Evolutionary conservation across 1,140 invertebrate species (phyloP), one percentile per base, ranked within the genome.

Genomic region (Pentalonia nigronervosa): DNA sequence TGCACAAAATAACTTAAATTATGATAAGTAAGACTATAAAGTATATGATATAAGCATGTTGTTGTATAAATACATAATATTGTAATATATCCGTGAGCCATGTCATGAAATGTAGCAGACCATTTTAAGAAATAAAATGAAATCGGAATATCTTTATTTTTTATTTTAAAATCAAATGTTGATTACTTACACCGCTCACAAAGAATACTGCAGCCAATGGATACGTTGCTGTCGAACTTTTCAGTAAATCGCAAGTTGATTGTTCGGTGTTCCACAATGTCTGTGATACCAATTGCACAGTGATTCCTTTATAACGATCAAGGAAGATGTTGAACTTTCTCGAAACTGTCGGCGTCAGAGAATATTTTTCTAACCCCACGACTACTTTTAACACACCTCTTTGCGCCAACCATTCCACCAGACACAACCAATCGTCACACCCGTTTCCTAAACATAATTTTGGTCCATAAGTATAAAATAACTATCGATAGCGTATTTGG

Each of bases 371-470:
- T 6, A 93, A 23, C 0, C 81, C 90, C 17, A 93, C 53, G 21
- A 93, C 25, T 50, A 94, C 20, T 36, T 93, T 91, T 7, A 83
- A 23, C 2, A 84, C 94, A 50, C 94, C 93, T 60, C 94, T 53
- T 25, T 76, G 50, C 11, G 84, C 89, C 53, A 94, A 56, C 93
- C 93, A 94, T 47, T 93, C 93, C 25, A 76, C 93, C 50, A 94
- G 30, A 17, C 76, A 90, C 53, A 94, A 60, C 93, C 93, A 94
- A 34, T 76, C 76, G 8, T 90, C 83, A 30, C 81, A 17, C 8
- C 6, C 89, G 25, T 90, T 67, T 11, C 89, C 89, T 90, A 60
- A 89, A 56, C 21, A 36, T 34, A 34, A 89, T 36, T 50, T 25
- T 20, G 20, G 7, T 89, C 23, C n/a, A n/a, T 76, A 17, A 14